These are phyloP conservation scores for Cheilosia variabilis DNA, from an alignment of 2,888 invertebrate species.

Conservation along the genomic window DNA sequence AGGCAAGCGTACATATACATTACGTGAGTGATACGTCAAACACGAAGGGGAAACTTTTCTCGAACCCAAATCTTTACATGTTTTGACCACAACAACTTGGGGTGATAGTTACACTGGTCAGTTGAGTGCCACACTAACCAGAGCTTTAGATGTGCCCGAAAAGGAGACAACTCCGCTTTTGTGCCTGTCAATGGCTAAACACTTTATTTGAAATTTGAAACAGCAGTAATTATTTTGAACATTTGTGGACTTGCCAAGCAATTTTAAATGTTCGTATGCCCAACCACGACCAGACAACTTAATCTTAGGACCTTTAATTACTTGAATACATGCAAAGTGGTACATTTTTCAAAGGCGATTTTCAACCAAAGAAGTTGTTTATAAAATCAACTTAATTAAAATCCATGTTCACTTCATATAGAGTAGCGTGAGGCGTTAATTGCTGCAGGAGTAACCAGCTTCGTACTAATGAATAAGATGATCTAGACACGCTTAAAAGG, in stretches of 20 bases:
- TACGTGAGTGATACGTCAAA: neutral
- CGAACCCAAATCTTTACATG: neutral
- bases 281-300: too few species aligned
- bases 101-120: constrained; percentile 9
- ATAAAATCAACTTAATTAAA: constrained; percentile 21
- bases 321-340: constrained; percentile 26
- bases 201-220: too few species aligned
- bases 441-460: neutral
- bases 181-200: too few species aligned
- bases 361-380: constrained; percentile 5
- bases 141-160: constrained; percentile 13
- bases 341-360: constrained; percentile 6
- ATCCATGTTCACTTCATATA: constrained; percentile 3
- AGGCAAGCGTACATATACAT: neutral
- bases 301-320: neutral
- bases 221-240: too few species aligned
- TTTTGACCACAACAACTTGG: constrained; percentile 30
- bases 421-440: constrained; percentile 8
- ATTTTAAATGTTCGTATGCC: too few species aligned
- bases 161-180: neutral
- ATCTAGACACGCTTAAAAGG: neutral
- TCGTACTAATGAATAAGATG: neutral
- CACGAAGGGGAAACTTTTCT: constrained; percentile 1
- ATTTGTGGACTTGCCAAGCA: too few species aligned
- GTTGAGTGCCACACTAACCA: neutral